Evolutionary conservation across 2,797 vertebrate species (phyloP).

Genomic region (Choloepus didactylus): DNA sequence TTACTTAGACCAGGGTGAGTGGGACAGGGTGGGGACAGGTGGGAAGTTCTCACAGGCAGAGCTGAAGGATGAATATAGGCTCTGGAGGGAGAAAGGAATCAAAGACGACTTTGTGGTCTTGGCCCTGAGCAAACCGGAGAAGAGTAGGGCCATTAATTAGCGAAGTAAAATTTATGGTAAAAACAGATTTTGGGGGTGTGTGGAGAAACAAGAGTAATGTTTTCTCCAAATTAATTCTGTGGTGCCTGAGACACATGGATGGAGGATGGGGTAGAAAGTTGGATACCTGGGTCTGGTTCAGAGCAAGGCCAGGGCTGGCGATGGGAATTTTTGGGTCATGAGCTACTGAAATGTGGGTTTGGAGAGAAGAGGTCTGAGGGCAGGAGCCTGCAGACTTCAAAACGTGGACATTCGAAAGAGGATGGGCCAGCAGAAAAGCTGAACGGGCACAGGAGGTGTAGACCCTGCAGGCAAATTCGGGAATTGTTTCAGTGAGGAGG

Average conservation of each 20-base stretch:
- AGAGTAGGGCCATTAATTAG: neutral
- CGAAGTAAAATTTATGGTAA: neutral
- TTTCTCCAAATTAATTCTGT: neutral
- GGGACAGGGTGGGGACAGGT: neutral
- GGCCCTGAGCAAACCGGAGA: neutral
- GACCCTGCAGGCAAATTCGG: neutral
- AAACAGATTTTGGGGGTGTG: neutral
- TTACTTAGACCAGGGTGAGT: no score
- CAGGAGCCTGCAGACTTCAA: no score
- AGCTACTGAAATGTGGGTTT: no score
- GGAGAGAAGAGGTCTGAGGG: no score
- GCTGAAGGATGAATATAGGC: no score
- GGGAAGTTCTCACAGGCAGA: no score
- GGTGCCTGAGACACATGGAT: neutral
- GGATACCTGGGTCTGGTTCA: neutral
- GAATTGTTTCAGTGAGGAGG: no score
- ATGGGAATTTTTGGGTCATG: no score
- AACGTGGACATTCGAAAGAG: neutral
- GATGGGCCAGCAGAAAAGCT: neutral
- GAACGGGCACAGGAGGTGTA: fast-evolving
- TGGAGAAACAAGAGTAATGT: neutral
- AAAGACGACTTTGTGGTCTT: neutral
- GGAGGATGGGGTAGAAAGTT: neutral
- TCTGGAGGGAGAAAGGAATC: neutral
- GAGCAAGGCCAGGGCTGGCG: no score